Percentiles rank a stretch among this genome's conserved stretches.
phyloP scores from a whole-genome alignment of 2,888 invertebrate species.

The Tipula helvola region DNA sequence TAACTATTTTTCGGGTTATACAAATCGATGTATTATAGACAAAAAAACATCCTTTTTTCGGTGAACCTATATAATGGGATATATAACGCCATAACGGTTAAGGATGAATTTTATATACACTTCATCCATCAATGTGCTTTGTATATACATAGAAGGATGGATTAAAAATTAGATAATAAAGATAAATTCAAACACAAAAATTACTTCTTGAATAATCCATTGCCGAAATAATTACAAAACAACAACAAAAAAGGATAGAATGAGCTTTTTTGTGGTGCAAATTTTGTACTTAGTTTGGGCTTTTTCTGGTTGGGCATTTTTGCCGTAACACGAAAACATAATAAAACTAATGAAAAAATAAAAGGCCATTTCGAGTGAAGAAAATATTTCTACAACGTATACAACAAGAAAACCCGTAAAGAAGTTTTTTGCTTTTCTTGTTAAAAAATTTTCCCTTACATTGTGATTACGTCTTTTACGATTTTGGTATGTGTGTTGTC shows the following conservation, averaged over 20 bases:
- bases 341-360: conserved; percentile 4
- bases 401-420: not conserved
- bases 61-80: not conserved
- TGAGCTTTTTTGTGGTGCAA: not conserved
- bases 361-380: not conserved
- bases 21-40: not conserved
- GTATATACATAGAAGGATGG: not conserved
- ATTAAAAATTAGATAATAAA: not conserved
- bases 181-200: not conserved
- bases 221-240: not conserved
- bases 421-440: not conserved
- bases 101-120: not conserved
- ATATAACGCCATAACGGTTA: not conserved
- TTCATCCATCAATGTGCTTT: not conserved
- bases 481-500: not conserved
- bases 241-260: not conserved
- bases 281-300: not conserved
- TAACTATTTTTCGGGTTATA: not conserved
- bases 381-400: not conserved
- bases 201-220: not conserved
- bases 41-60: not conserved
- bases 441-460: not conserved
- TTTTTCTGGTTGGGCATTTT: not conserved
- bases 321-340: not conserved
- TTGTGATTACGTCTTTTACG: not conserved